phyloP scores from a whole-genome alignment of 2,113 vertebrate species.

The Chloebia gouldiae region DNA sequence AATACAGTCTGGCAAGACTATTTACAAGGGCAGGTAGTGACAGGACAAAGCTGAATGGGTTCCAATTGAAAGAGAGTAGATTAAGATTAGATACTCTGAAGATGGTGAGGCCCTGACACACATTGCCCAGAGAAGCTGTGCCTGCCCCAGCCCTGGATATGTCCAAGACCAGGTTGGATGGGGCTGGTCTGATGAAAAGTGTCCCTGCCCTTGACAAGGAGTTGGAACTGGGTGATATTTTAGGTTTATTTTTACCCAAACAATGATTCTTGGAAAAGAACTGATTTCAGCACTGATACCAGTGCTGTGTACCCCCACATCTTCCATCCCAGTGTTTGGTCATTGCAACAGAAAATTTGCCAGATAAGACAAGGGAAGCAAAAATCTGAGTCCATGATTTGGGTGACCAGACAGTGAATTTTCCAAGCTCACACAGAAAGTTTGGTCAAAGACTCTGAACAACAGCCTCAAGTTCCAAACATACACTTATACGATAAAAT shows the following conservation, averaged over 20 bases:
- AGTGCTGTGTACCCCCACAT: fast-evolving
- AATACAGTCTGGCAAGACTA: background rate
- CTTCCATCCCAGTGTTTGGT: background rate
- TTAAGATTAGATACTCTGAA: background rate
- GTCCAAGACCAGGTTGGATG: background rate
- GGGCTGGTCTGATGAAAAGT: fast-evolving
- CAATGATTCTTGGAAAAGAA: background rate
- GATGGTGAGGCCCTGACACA: background rate
- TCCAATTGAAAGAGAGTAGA: background rate
- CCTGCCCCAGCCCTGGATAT: background rate
- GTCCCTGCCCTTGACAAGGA: fast-evolving
- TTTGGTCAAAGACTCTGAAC: background rate
- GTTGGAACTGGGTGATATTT: background rate
- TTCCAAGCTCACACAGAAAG: background rate
- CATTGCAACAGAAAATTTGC: background rate
- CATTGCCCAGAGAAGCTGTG: background rate
- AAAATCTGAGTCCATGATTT: background rate
- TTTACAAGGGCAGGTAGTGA: background rate
- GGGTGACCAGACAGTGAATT: background rate
- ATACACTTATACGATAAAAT: background rate
- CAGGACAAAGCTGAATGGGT: background rate
- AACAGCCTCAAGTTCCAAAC: background rate
- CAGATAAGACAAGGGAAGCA: background rate
- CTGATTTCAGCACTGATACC: background rate
- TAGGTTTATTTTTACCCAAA: background rate